phyloP scores from a whole-genome alignment of 1,140 invertebrate genomes.

The Ceratina australensis region DNA sequence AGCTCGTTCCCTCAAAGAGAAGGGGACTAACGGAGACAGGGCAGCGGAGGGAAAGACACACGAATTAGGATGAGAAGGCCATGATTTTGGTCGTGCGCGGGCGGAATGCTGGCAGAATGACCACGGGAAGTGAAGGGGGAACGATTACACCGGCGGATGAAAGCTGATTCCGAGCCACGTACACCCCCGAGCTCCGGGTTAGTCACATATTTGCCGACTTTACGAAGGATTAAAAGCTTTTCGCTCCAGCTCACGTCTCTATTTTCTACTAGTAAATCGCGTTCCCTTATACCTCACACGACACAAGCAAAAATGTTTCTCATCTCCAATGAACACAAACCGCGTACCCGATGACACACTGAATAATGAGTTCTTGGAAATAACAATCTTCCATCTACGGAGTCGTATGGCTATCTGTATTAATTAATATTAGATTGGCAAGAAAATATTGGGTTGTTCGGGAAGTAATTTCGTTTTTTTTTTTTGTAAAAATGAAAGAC shows the following conservation, averaged over 20 bases:
- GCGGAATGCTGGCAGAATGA: background rate
- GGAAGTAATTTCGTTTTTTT: too few species aligned
- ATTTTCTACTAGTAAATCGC: conserved; percentile 70
- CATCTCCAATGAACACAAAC: too few species aligned
- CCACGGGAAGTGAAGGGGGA: conserved; percentile 2
- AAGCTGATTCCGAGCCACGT: conserved; percentile 49
- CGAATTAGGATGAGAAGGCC: background rate
- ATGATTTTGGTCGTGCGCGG: conserved; percentile 23
- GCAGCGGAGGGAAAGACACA: background rate
- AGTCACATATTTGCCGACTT: conserved; percentile 71
- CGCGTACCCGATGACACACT: background rate
- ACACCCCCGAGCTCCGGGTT: conserved; percentile 52
- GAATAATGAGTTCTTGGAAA: too few species aligned
- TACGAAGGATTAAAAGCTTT: conserved; percentile 73
- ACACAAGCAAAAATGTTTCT: conserved; percentile 45
- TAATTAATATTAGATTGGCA: too few species aligned
- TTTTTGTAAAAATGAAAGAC: too few species aligned
- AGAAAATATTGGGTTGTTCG: too few species aligned
- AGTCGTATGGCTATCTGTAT: too few species aligned
- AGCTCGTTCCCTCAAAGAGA: background rate
- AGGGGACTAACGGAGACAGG: background rate
- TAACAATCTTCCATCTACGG: too few species aligned
- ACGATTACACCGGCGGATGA: conserved; percentile 68
- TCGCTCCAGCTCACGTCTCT: conserved; percentile 56
- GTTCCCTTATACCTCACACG: conserved; percentile 58